Base-by-base conservation (phyloP, 2,113 vertebrate species). In the Mionectes macconnelli region DNA sequence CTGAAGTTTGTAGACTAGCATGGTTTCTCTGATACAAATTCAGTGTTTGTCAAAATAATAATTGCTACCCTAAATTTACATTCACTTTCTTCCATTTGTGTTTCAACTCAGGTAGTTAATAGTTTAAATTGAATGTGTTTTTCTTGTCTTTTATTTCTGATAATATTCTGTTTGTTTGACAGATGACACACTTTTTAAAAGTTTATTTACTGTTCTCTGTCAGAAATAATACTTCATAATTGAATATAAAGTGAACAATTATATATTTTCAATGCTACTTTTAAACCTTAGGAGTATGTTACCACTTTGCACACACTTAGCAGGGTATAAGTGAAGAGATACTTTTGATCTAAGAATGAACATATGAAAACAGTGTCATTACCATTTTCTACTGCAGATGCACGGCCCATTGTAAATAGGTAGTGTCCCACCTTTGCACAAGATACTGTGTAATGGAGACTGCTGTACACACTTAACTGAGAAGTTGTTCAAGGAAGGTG, bases 371-470 rank as follows among this genome's bases (percentile, higher is more conserved):
- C 19, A 45, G 5, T 37, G 33, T 74, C 5, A 3, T 8, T 84
- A 28, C 27, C 4, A 5, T 55, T 85, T 92, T 35, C 52, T 42
- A 6, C 40, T 39, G 40, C 31, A 77, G 47, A 39, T 30, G 3
- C 23, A 55, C 33, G 21, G 11, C 27, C 49, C 6, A 0, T 27
- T 39, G 21, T 64, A 60, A 69, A 39, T 14, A 59, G 17, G 16
- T 72, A 16, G 37, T 35, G 33, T 42, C 45, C 16, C 10, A 22
- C 20, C 14, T 80, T 60, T 62, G 67, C 77, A 40, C 8, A 33
- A 69, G 37, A 24, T 31, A 62, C 8, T 0, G 0, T 0, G 0
- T 86, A 30, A 12, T 9, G 9, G 50, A 28, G 30, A 15, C 14
- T 69, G 47, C 39, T 45, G 16, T 49, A 27, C 55, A 14, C 3